Evolutionary conservation across 2,113 vertebrate genomes (phyloP).

Genomic region (Planiliza haematocheilus): DNA sequence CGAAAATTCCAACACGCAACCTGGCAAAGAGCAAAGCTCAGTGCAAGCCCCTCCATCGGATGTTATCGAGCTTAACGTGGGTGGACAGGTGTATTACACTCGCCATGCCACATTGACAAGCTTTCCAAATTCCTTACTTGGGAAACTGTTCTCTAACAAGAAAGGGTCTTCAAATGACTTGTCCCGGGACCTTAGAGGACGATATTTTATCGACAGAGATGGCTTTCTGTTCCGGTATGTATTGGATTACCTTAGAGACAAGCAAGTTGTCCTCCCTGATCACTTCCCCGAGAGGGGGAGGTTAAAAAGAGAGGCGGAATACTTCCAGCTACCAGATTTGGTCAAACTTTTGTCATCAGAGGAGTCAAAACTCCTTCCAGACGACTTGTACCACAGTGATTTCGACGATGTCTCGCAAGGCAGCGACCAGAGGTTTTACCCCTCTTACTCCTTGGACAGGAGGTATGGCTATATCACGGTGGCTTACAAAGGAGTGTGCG

Average conservation of each 20-base stretch:
- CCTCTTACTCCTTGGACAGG: constrained; percentile 87
- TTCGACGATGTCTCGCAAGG: constrained; percentile 92
- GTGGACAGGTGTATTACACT: constrained; percentile 98
- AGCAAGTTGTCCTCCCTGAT: constrained; percentile 96
- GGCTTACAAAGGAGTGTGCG: constrained; percentile 89
- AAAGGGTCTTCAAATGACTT: constrained; percentile 90
- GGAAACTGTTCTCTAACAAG: constrained; percentile 95
- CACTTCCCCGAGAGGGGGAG: constrained; percentile 97
- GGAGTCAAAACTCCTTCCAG: constrained; percentile 88
- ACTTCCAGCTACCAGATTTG: constrained; percentile 95
- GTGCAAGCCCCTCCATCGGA: constrained; percentile 90
- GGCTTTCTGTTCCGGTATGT: constrained; percentile 98
- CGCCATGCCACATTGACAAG: constrained; percentile 91
- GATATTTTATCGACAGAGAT: constrained; percentile 97
- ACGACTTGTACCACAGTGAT: constrained; percentile 92
- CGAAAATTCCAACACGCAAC: constrained; percentile 93
- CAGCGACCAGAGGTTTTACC: constrained; percentile 91
- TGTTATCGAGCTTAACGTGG: constrained; percentile 97
- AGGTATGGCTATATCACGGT: constrained; percentile 97
- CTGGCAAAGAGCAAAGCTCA: constrained; percentile 87
- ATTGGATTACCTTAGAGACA: constrained; percentile 98
- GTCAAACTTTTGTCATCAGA: constrained; percentile 91
- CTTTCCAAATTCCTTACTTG: constrained; percentile 93
- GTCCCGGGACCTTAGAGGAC: constrained; percentile 94
- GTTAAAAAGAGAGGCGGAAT: constrained; percentile 96